Evolutionary conservation across 2,888 invertebrate species (phyloP).

Genomic region (Euphydryas editha): DNA sequence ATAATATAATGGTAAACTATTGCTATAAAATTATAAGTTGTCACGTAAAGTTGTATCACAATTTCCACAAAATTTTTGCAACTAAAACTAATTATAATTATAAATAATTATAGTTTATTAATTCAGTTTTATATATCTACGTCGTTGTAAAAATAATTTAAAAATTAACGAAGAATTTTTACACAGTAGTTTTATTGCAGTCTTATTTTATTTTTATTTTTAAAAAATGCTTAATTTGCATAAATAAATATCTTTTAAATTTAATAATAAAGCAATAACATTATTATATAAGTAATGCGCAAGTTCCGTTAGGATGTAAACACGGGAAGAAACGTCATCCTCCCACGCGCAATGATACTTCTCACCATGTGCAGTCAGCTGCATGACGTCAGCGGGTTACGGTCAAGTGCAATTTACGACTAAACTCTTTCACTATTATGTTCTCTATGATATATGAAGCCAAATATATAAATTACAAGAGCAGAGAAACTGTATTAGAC

Average conservation of each 20-base stretch:
- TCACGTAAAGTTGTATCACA: not conserved
- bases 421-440: slow-evolving; percentile 39
- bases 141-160: too few species aligned
- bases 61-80: not conserved
- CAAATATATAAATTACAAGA: not conserved
- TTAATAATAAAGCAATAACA: too few species aligned
- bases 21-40: not conserved
- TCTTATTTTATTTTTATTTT: too few species aligned
- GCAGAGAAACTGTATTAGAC: too few species aligned
- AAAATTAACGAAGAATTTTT: too few species aligned
- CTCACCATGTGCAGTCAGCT: slow-evolving; percentile 40
- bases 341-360: slow-evolving; percentile 49
- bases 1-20: not conserved
- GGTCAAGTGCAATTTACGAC: slow-evolving; percentile 43
- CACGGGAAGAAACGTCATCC: slow-evolving; percentile 48
- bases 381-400: slow-evolving; percentile 51
- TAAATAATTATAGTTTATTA: too few species aligned
- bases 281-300: too few species aligned
- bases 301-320: slow-evolving; percentile 27
- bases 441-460: not conserved
- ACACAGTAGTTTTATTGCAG: too few species aligned
- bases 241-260: too few species aligned
- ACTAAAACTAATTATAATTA: too few species aligned
- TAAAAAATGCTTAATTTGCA: too few species aligned
- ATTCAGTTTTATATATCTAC: too few species aligned